These are phyloP conservation scores for Saccostrea cuccullata DNA, from an alignment of 1,140 invertebrate genomes.

Conservation along the genomic window DNA sequence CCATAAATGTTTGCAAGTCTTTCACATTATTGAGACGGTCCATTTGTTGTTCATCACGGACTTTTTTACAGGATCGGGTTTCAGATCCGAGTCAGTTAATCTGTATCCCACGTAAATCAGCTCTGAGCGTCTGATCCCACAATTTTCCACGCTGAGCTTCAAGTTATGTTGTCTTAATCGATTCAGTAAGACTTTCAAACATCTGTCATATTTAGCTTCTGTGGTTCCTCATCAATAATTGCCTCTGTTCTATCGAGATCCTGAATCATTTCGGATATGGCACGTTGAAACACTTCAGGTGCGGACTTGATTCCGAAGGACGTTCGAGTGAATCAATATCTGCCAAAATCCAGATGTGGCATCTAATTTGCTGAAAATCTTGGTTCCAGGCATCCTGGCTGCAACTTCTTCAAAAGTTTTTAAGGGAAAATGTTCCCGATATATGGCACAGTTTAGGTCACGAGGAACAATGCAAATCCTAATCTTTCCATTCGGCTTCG, in stretches of 20 bases:
- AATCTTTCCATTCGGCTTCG: conserved; percentile 45
- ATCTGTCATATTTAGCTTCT: conserved; percentile 51
- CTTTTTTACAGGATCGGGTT: conserved; percentile 76
- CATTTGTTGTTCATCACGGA: conserved; percentile 72
- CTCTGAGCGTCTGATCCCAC: conserved; percentile 19
- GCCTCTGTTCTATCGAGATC: conserved; percentile 32
- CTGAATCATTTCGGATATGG: too few species aligned
- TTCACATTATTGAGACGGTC: conserved; percentile 37
- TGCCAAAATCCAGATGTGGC: conserved; percentile 71
- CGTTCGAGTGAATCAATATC: conserved; percentile 52
- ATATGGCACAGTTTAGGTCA: conserved; percentile 63
- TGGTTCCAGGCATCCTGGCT: conserved; percentile 63
- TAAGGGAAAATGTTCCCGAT: conserved; percentile 60
- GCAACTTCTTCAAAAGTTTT: conserved; percentile 55
- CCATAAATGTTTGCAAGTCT: conserved; percentile 41
- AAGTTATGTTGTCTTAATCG: conserved; percentile 39
- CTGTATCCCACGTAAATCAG: conserved; percentile 64
- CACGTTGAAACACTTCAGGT: too few species aligned
- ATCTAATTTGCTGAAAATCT: conserved; percentile 70
- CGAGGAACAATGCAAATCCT: conserved; percentile 56
- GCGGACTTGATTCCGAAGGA: too few species aligned
- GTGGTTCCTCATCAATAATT: conserved; percentile 59
- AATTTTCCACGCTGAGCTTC: conserved; percentile 56
- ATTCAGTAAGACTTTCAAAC: conserved; percentile 2
- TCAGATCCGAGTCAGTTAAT: conserved; percentile 69